phyloP scores from a whole-genome alignment of 2,888 invertebrate species.

The Dexiosoma caninum region DNA sequence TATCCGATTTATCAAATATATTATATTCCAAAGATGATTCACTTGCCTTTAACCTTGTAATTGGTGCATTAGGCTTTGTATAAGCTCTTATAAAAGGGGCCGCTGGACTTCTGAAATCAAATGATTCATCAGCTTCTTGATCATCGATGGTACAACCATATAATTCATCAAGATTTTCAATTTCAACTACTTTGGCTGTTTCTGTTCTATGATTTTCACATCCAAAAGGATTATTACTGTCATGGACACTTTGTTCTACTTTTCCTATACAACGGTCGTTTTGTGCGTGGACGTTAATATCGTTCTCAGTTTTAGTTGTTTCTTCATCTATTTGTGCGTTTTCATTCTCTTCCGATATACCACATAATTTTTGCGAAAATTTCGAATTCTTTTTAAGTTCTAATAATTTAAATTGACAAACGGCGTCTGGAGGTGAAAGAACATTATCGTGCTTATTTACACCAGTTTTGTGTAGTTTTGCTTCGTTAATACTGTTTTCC shows the following conservation, averaged over 20 bases:
- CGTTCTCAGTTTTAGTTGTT: neutral
- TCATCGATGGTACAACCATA: constrained; percentile 46
- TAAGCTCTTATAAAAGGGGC: constrained; percentile 75
- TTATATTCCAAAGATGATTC: constrained; percentile 69
- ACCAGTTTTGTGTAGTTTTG: constrained; percentile 72
- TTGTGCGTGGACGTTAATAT: neutral
- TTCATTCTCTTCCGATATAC: constrained; percentile 68
- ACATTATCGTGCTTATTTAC: neutral
- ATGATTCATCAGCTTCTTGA: constrained; percentile 66
- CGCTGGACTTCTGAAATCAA: constrained; percentile 72
- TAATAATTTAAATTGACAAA: constrained; percentile 24
- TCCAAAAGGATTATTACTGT: constrained; percentile 43
- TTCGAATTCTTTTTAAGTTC: constrained; percentile 64
- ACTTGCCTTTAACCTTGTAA: constrained; percentile 56
- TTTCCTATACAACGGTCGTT: neutral
- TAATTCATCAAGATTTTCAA: constrained; percentile 59
- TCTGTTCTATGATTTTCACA: constrained; percentile 7
- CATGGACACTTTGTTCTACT: neutral
- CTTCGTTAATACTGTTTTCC: constrained; percentile 78
- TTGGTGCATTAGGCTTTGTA: constrained; percentile 67
- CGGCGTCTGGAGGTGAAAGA: constrained; percentile 2
- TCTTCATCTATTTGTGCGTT: constrained; percentile 50
- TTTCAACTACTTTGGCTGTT: constrained; percentile 8
- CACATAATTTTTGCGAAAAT: constrained; percentile 66
- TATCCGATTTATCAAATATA: constrained; percentile 64